Conservation (phyloP, 2,888 invertebrate genomes). For the Cheilosia vulpina region DNA sequence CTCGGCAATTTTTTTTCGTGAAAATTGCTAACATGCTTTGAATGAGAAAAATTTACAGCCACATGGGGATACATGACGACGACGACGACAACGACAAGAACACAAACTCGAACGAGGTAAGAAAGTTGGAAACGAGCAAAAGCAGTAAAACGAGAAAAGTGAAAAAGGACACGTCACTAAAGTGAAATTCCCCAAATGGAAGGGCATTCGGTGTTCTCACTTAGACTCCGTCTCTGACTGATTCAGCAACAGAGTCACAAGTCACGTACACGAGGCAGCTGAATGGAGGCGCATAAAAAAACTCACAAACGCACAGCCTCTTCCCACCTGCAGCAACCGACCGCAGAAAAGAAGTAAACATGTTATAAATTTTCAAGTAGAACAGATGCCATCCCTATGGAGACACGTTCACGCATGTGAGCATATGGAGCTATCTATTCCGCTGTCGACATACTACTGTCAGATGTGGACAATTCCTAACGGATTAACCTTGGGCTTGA, state of each 20-base stretch:
- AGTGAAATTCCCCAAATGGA: constrained; percentile 59
- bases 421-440: neutral
- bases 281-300: constrained; percentile 11
- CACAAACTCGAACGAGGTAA: neutral
- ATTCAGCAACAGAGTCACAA: constrained; percentile 43
- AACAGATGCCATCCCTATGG: constrained; percentile 10
- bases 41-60: constrained; percentile 52
- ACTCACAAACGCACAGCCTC: neutral
- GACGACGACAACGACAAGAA: neutral
- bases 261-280: constrained; percentile 56
- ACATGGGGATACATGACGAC: constrained; percentile 11
- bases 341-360: constrained; percentile 22
- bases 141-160: constrained; percentile 39
- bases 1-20: neutral
- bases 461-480: constrained; percentile 54
- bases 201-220: constrained; percentile 13
- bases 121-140: constrained; percentile 31
- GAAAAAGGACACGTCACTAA: constrained; percentile 54
- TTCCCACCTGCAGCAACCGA: neutral
- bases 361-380: constrained; percentile 63
- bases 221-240: constrained; percentile 3
- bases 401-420: constrained; percentile 50
- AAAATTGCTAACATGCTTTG: constrained; percentile 59
- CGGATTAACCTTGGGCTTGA: constrained; percentile 62
- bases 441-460: constrained; percentile 29